Evolutionary conservation across 2,888 invertebrate species (phyloP).

Genomic region (Trimorus sp.): DNA sequence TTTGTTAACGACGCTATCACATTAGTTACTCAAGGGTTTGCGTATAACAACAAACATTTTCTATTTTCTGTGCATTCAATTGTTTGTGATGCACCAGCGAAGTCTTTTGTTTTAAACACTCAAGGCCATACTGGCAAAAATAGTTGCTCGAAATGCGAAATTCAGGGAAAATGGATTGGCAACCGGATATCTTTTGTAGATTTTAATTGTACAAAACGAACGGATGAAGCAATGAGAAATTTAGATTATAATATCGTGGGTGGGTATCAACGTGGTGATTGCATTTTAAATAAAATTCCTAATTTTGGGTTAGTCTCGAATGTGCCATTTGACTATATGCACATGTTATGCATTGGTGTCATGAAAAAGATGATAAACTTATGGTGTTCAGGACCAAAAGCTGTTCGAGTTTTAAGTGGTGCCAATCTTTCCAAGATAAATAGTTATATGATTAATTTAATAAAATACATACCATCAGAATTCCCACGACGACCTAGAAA

Average conservation of each 20-base stretch:
- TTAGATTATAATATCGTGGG: background rate
- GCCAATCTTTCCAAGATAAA: background rate
- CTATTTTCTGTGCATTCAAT: background rate
- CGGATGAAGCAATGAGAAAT: background rate
- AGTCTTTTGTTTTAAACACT: background rate
- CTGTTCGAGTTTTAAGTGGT: background rate
- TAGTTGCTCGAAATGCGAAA: conserved; percentile 3
- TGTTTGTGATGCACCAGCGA: conserved; percentile 3
- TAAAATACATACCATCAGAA: background rate
- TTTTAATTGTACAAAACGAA: background rate
- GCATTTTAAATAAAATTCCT: background rate
- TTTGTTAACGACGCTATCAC: background rate
- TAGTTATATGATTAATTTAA: background rate
- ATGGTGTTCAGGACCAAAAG: background rate
- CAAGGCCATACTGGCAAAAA: conserved; percentile 5
- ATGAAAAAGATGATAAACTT: background rate
- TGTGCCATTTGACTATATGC: conserved; percentile 20
- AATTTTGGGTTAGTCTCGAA: conserved; percentile 6
- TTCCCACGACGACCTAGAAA: background rate
- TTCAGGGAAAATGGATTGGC: background rate
- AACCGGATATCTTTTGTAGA: background rate
- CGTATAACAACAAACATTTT: background rate
- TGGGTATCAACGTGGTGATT: background rate
- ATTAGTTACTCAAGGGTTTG: background rate
- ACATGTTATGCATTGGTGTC: conserved; percentile 16